Evolutionary conservation across 2,888 invertebrate species (phyloP).

Genomic region (Drosophila villosipedis): DNA sequence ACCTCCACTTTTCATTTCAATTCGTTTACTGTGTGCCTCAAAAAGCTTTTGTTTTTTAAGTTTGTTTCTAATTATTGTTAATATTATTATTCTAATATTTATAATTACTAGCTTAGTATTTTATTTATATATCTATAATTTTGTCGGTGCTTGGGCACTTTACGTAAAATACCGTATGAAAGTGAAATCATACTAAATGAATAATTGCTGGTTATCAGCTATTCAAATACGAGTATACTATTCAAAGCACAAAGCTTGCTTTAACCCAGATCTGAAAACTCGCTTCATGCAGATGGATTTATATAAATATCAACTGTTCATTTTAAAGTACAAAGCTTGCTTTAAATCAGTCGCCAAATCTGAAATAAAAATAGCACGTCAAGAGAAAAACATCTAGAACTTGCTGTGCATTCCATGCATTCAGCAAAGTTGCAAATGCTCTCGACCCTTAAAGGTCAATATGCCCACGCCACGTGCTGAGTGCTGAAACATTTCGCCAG

Average conservation of each 20-base stretch:
- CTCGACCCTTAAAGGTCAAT: constrained; percentile 36
- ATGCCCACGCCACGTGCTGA: constrained; percentile 17
- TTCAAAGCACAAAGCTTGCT: neutral
- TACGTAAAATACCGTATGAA: neutral
- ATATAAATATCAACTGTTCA: neutral
- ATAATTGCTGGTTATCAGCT: neutral
- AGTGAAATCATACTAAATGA: neutral
- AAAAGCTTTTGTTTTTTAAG: constrained; percentile 15
- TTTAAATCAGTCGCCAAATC: neutral
- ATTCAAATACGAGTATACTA: neutral
- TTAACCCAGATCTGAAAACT: neutral
- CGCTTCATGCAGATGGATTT: neutral
- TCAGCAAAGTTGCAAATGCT: constrained; percentile 2
- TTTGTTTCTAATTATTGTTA: constrained; percentile 24
- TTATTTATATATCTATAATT: neutral
- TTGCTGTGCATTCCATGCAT: constrained; percentile 9
- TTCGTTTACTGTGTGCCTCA: constrained; percentile 25
- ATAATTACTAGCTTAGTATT: neutral
- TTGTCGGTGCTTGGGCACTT: neutral
- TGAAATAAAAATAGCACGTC: neutral
- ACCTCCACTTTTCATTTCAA: constrained; percentile 14
- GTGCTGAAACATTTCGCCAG: constrained; percentile 22
- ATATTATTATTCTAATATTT: neutral
- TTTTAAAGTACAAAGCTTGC: neutral
- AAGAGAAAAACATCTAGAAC: neutral